Conservation (phyloP, 2,888 invertebrate species). For the Phortica okadai region DNA sequence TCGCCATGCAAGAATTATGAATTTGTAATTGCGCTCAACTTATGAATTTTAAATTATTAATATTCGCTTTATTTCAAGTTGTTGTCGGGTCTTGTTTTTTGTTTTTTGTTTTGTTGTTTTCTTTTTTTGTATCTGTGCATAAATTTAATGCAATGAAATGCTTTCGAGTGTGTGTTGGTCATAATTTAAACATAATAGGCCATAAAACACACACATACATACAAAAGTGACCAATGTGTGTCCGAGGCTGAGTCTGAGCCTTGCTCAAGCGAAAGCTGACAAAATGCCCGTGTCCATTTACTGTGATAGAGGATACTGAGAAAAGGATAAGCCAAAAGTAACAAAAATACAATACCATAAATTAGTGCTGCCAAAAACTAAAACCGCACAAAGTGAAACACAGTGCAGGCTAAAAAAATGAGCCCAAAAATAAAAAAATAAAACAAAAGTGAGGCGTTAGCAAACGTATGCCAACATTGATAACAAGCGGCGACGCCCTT, state of each 20-base stretch:
- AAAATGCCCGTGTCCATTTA: slow-evolving; percentile 59
- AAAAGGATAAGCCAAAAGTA: slow-evolving; percentile 42
- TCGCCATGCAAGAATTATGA: not conserved
- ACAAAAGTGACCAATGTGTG: slow-evolving; percentile 52
- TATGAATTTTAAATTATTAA: slow-evolving; percentile 31
- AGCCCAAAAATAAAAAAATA: not conserved
- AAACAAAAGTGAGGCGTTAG: not conserved
- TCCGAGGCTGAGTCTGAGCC: not conserved
- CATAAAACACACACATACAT: slow-evolving; percentile 58
- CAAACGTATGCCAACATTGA: slow-evolving; percentile 3
- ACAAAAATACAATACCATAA: slow-evolving; percentile 37
- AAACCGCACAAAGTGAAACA: not conserved
- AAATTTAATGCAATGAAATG: slow-evolving; percentile 6
- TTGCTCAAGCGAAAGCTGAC: slow-evolving; percentile 35
- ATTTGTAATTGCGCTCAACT: slow-evolving; percentile 21
- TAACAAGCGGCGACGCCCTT: slow-evolving; percentile 17
- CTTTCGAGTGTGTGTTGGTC: slow-evolving; percentile 48
- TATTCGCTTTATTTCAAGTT: not conserved
- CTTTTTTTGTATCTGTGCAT: not conserved
- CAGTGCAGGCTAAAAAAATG: not conserved
- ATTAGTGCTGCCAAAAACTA: slow-evolving; percentile 3
- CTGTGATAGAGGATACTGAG: slow-evolving; percentile 58
- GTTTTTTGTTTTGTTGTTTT: not conserved
- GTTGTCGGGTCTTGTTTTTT: not conserved
- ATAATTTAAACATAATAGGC: slow-evolving; percentile 67